Evolutionary conservation across 2,888 invertebrate genomes (phyloP).

Genomic region (Iphiclides podalirius): DNA sequence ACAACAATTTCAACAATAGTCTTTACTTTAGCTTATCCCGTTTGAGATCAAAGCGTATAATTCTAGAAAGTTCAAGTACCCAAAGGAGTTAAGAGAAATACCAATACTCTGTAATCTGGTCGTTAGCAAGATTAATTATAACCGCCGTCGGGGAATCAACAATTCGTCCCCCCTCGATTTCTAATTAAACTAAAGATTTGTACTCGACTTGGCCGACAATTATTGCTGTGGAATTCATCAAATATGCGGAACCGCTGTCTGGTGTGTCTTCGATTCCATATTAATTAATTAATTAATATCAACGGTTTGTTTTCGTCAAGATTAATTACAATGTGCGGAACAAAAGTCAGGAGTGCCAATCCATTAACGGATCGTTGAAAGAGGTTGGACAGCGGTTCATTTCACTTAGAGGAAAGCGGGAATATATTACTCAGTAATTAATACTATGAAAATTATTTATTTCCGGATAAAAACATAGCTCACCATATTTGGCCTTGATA

Average conservation of each 20-base stretch:
- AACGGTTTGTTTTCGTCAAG: slow-evolving; percentile 25
- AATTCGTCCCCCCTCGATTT: slow-evolving; percentile 4
- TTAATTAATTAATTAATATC: slow-evolving; percentile 18
- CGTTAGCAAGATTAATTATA: slow-evolving; percentile 4
- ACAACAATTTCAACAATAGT: no score
- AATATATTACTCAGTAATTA: slow-evolving; percentile 18
- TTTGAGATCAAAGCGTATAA: no score
- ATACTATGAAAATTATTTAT: slow-evolving; percentile 13
- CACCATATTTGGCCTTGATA: no score
- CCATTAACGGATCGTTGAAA: slow-evolving; percentile 33
- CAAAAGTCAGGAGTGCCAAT: slow-evolving; percentile 37
- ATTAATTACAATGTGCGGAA: slow-evolving; percentile 35
- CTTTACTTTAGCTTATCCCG: no score
- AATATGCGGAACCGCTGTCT: slow-evolving; percentile 5
- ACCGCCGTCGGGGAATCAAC: not conserved
- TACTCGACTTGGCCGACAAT: slow-evolving; percentile 14
- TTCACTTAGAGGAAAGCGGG: slow-evolving; percentile 8
- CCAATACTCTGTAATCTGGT: not conserved
- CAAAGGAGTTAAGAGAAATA: not conserved
- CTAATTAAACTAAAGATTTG: slow-evolving; percentile 9
- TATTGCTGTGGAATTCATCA: slow-evolving; percentile 13
- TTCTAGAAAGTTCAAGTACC: no score
- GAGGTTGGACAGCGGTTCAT: slow-evolving; percentile 34
- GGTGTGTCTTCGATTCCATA: slow-evolving; percentile 9
- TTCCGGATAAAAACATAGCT: not conserved